Percentiles rank a stretch among this genome's conserved stretches.
Conservation (phyloP, 2,888 invertebrate genomes). For the Athrips mouffetella region DNA sequence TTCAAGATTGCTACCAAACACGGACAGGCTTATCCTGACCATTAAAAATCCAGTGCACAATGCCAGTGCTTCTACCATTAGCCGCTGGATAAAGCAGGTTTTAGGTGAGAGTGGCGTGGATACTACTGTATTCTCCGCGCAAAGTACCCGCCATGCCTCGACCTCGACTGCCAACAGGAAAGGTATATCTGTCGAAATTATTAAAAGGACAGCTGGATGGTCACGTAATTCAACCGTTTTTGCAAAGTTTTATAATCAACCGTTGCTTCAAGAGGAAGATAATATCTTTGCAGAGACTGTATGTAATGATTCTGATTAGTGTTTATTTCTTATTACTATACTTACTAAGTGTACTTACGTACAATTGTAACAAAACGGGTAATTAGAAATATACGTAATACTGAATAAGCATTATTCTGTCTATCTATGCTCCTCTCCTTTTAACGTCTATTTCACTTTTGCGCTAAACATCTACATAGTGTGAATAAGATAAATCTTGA, state of each 20-base stretch:
- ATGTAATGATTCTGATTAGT: too few species aligned
- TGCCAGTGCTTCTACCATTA: constrained; percentile 1
- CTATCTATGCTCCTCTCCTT: neutral
- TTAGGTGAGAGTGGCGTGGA: constrained; percentile 13
- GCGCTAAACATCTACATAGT: constrained; percentile 13
- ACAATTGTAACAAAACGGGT: neutral
- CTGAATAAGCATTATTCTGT: neutral
- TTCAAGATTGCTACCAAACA: neutral
- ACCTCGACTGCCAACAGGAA: constrained; percentile 13
- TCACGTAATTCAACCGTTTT: neutral
- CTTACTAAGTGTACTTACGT: neutral
- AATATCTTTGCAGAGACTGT: constrained; percentile 7
- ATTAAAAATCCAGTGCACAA: constrained; percentile 6
- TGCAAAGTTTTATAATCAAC: constrained; percentile 9
- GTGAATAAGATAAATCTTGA: constrained; percentile 12
- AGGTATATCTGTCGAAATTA: constrained; percentile 5
- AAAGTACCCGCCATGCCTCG: constrained; percentile 18
- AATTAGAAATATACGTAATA: neutral
- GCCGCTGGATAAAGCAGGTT: constrained; percentile 8
- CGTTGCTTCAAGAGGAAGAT: neutral
- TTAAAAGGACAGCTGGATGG: constrained; percentile 10
- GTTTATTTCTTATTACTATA: too few species aligned
- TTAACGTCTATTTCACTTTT: neutral
- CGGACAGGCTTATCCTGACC: constrained; percentile 8
- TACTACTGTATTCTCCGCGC: constrained; percentile 14